phyloP scores from a whole-genome alignment of 2,113 vertebrate species.

The Percopsis transmontana region DNA sequence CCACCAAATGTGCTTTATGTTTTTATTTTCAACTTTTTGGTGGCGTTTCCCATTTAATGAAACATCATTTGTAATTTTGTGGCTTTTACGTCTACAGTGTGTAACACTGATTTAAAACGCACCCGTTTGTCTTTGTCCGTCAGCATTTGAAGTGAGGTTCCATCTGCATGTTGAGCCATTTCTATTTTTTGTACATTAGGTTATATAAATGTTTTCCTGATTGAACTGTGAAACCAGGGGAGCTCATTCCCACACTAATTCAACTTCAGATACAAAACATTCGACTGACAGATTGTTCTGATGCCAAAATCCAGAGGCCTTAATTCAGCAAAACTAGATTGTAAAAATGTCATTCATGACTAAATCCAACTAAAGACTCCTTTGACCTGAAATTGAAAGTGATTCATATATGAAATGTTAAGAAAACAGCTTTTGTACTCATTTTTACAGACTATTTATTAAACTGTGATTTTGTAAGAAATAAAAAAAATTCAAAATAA shows the following conservation, averaged over 20 bases:
- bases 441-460: conserved; percentile 87
- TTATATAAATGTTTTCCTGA: conserved; percentile 61
- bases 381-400: conserved; percentile 72
- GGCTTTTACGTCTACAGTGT: conserved; percentile 40
- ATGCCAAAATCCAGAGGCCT: conserved; percentile 85
- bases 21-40: conserved; percentile 19
- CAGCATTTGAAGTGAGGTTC: conserved; percentile 34
- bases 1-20: conserved; percentile 22
- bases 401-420: conserved; percentile 79
- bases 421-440: conserved; percentile 79
- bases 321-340: conserved; percentile 83
- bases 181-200: conserved; percentile 53
- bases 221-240: conserved; percentile 76
- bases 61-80: conserved; percentile 58
- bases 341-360: conserved; percentile 70
- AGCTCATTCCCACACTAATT: conserved; percentile 70
- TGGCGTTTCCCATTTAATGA: conserved; percentile 40
- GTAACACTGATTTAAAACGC: conserved; percentile 53
- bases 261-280: conserved; percentile 69
- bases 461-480: conserved; percentile 85
- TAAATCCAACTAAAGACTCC: conserved; percentile 68
- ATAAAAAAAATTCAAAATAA: conserved; percentile 68
- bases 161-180: conserved; percentile 72
- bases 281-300: conserved; percentile 79
- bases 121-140: conserved; percentile 35